Evolutionary conservation across 2,797 vertebrate genomes (phyloP).

Genomic region (Fratercula arctica): DNA sequence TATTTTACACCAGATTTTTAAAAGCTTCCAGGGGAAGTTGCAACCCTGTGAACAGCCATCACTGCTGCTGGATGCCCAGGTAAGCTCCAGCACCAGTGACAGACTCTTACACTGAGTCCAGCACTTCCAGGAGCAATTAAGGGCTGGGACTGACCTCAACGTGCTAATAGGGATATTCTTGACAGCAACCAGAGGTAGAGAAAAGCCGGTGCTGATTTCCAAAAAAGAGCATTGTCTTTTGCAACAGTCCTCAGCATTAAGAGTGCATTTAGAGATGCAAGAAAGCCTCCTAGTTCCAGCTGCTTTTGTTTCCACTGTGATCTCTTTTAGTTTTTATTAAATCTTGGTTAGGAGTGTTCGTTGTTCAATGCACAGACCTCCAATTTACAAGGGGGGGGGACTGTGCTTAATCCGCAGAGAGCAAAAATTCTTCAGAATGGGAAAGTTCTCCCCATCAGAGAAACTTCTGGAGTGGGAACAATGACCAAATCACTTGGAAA

Average conservation of each 20-base stretch:
- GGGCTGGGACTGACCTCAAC: neutral
- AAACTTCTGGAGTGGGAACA: constrained; percentile 29
- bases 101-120: neutral
- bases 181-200: neutral
- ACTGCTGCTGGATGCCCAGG: neutral
- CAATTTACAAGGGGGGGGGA: neutral
- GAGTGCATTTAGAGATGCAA: neutral
- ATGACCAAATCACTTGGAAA: constrained; percentile 3
- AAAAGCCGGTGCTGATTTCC: neutral
- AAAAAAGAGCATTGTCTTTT: neutral
- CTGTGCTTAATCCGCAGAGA: neutral
- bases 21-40: neutral
- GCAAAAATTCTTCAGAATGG: neutral
- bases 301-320: neutral
- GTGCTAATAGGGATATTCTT: neutral
- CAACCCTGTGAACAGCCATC: neutral
- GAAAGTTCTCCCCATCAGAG: neutral
- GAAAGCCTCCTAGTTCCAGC: neutral
- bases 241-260: neutral
- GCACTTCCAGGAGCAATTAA: neutral
- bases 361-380: neutral
- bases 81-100: neutral
- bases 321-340: neutral
- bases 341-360: neutral
- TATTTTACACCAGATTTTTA: neutral